Percentiles rank a stretch among this genome's conserved stretches.
phyloP scores from a whole-genome alignment of 2,797 vertebrate species.

The Pseudomugil tenellus region DNA sequence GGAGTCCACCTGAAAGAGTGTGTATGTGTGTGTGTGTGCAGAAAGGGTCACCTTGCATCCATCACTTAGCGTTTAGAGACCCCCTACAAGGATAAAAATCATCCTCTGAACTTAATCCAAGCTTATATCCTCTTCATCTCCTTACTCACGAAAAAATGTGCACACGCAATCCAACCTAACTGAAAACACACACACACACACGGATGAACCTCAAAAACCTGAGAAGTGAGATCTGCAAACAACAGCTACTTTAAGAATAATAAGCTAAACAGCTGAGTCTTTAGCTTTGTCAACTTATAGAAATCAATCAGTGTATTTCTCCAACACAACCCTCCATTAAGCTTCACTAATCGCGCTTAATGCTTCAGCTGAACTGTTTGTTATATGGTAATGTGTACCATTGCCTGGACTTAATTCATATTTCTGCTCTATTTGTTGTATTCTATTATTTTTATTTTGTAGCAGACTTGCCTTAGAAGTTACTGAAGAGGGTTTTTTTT shows the following conservation, averaged over 20 bases:
- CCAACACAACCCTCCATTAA: conserved; percentile 9
- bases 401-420: background rate
- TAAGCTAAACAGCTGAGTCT: conserved; percentile 49
- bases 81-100: conserved; percentile 82
- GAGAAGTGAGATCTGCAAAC: conserved; percentile 21
- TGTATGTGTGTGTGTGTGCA: conserved; percentile 43
- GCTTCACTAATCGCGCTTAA: background rate
- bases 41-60: conserved; percentile 82
- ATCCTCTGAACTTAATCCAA: conserved; percentile 82
- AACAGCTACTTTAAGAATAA: conserved; percentile 22
- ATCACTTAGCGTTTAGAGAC: conserved; percentile 79
- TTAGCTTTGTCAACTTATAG: conserved; percentile 23
- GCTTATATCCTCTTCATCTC: conserved; percentile 79
- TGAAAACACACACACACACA: conserved; percentile 20
- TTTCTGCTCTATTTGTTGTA: background rate
- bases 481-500: too few species aligned
- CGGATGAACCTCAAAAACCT: conserved; percentile 30
- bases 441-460: too few species aligned
- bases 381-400: background rate
- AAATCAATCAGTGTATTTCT: conserved; percentile 22
- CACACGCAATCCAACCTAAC: conserved; percentile 16
- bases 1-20: conserved; percentile 24
- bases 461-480: background rate
- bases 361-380: conserved; percentile 1
- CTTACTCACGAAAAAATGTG: conserved; percentile 52